Evolutionary conservation across 92 coral and sea anemone species (phyloP), one percentile per base, ranked within the genome.

Genomic region (Desmophyllum pertusum): DNA sequence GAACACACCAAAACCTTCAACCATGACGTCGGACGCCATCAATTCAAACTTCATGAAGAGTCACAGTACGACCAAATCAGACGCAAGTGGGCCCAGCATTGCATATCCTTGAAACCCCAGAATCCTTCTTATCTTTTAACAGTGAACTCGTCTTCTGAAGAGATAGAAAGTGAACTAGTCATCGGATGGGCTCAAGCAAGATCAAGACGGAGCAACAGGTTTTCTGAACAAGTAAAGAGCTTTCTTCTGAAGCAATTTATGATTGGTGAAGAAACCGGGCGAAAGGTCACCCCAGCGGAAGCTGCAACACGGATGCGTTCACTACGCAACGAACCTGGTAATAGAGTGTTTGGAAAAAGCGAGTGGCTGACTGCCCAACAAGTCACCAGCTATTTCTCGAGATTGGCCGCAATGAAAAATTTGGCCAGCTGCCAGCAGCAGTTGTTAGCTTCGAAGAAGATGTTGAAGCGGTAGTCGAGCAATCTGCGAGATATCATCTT

Each of bases 251-350:
- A 84, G 51, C 76, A 70, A 41, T 89, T 89, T 37, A 35, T 89
- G 46, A 59, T 72, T 51, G 92, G 92, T 21, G 89, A 84, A 50
- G 89, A 89, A 31, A 89, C 92, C 5, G 89, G 89, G 18, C 63
- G 82, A 40, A 88, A 88, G 27, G 81, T 84, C 3, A 88, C 83
- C 17, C 83, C 91, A 9, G 53, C 59, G 11, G 88, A 88, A 68
- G 77, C 88, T 14, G 52, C 81, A 18, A 59, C 18, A 39, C 84
- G 88, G 14, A 88, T 88, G 81, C 71, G 81, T 11, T n/a, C 88
- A 23, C 19, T 77, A 29, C 85, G 81, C 18, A 63, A 78, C 64
- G 70, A 42, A 2, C 50, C 6, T 52, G 85, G 89, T 18, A 36
- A 57, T 29, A 37, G 42, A 14, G 30, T 76, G n/a, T 88, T 88